Percentiles rank a stretch among this genome's conserved stretches.
These are phyloP conservation scores for Timema cristinae DNA, from an alignment of 2,888 invertebrate genomes.

Conservation along the genomic window DNA sequence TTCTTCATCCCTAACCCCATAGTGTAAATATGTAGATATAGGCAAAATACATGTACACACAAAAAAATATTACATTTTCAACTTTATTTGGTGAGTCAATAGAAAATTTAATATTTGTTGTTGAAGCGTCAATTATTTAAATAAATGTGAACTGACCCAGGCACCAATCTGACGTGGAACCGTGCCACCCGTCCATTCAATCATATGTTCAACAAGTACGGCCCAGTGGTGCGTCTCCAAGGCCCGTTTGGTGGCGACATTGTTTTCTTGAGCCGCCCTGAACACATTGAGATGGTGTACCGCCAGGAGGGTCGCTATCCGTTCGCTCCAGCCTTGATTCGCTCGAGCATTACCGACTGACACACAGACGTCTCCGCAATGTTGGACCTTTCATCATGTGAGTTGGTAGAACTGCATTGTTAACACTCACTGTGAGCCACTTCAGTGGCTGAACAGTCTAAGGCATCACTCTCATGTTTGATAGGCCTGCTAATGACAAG, in stretches of 20 bases:
- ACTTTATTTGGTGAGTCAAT: no score
- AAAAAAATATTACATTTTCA: no score
- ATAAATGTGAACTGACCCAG: slow-evolving; percentile 7
- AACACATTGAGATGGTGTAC: slow-evolving; percentile 59
- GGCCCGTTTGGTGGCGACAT: slow-evolving; percentile 62
- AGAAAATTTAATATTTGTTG: no score
- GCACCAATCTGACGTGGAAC: slow-evolving; percentile 45
- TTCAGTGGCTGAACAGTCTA: no score
- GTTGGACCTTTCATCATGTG: slow-evolving; percentile 58
- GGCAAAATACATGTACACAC: neutral
- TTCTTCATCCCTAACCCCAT: neutral
- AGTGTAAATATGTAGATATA: slow-evolving; percentile 12
- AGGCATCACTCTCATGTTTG: no score
- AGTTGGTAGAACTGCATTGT: slow-evolving; percentile 34
- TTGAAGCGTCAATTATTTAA: neutral
- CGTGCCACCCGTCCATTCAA: slow-evolving; percentile 46
- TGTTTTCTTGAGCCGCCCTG: slow-evolving; percentile 59
- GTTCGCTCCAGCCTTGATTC: slow-evolving; percentile 60
- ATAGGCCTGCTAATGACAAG: no score
- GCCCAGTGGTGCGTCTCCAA: slow-evolving; percentile 61
- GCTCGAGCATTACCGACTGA: slow-evolving; percentile 58
- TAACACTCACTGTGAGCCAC: no score
- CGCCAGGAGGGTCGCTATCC: slow-evolving; percentile 57
- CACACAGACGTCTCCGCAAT: slow-evolving; percentile 52
- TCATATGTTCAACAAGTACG: slow-evolving; percentile 53